Percentiles rank a stretch among this genome's conserved stretches.
Evolutionary conservation across 2,113 vertebrate genomes (phyloP).

Genomic region (Apistogramma diplotaenia): DNA sequence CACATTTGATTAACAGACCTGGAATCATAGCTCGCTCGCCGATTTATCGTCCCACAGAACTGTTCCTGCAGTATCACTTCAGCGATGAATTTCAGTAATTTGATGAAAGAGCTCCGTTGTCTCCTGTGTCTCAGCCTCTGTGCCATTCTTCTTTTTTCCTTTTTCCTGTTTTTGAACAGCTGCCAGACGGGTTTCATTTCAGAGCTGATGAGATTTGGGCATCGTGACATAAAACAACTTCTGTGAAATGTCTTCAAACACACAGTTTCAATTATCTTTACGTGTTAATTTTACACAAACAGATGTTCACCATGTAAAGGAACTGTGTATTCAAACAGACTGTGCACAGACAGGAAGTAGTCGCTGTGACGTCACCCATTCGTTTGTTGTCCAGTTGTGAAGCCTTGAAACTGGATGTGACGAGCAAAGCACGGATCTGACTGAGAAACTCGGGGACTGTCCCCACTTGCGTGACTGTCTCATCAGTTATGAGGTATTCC

Average conservation of each 20-base stretch:
- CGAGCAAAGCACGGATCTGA: too few species aligned
- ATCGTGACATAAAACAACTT: background rate
- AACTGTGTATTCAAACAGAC: background rate
- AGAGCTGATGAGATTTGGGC: slow-evolving; percentile 14
- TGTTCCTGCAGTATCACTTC: slow-evolving; percentile 5
- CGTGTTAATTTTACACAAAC: background rate
- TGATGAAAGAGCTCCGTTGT: slow-evolving; percentile 43
- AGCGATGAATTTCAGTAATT: slow-evolving; percentile 27
- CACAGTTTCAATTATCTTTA: background rate
- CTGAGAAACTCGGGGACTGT: too few species aligned
- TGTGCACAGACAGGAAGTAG: background rate
- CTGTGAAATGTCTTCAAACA: background rate
- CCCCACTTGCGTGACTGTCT: too few species aligned
- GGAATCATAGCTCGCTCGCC: slow-evolving; percentile 6
- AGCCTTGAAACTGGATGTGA: background rate
- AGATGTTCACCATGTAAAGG: background rate
- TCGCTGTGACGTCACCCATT: background rate
- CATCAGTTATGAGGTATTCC: too few species aligned
- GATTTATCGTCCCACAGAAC: slow-evolving; percentile 5
- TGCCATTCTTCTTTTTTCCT: slow-evolving; percentile 24
- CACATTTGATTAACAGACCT: background rate
- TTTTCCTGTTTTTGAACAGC: background rate
- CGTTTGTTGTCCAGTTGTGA: background rate
- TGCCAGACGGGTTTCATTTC: slow-evolving; percentile 40
- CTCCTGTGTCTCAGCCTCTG: slow-evolving; percentile 3